Base-by-base conservation (phyloP, 2,888 invertebrate genomes). In the Synanthedon myopaeformis region DNA sequence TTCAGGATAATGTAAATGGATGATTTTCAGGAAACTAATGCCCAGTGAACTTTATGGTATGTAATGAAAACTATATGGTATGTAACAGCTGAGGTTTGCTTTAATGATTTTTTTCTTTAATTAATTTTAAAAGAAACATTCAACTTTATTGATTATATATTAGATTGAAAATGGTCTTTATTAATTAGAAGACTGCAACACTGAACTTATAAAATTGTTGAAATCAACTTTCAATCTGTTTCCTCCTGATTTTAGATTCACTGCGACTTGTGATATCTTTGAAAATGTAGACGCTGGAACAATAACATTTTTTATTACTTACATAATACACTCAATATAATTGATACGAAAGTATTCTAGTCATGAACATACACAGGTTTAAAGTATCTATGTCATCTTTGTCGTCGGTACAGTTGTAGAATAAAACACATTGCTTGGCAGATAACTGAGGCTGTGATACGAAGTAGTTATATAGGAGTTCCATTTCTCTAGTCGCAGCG, bases 381-480 rank as follows among this genome's bases (percentile, higher is more conserved):
- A 89, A 74, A 14, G 82, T 70, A 55, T 82, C 79, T 57, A 85
- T 79, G 53, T 82, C 79, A 41, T 82, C 82, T 59, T 74, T 80
- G 51, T 88, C 89, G 42, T 89, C 85, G 35, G 79, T 75, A 58
- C 86, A 84, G 61, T 89, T 88, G 58, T 88, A 88, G 67, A 93
- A 89, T 4, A 93, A 80, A 13, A 92, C 88, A 67, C 92, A 93
- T 61, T 91, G 92, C 61, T 89, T 89, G 8, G 91, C 89, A 52
- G 90, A 89, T 51, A 93, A 66, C 58, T 90, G 89, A 5, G 90
- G 90, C 65, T 92, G 91, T n/a, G 89, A 89, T 3, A 92, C 91
- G 66, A 93, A 93, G 71, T 92, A 91, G 64, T 91, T 90, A 62
- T 90, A 92, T 53, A 91, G 82, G 41, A 89, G 79, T 67, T 92